A percentile compares a stretch with the other conserved stretches of the same genome.
phyloP scores from a whole-genome alignment of 1,140 invertebrate species.

The Marisa cornuarietis region DNA sequence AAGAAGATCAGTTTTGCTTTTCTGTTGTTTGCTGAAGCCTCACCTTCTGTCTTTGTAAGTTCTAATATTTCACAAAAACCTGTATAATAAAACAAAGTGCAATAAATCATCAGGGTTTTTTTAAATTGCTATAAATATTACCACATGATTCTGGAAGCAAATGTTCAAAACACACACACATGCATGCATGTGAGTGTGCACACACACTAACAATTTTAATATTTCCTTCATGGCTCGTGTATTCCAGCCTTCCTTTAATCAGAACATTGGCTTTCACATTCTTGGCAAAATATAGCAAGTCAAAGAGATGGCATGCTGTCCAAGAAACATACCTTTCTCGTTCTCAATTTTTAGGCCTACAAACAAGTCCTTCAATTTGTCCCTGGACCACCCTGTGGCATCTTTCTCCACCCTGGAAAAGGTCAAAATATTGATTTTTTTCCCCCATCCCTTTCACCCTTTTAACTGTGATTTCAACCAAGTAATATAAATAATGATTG shows the following conservation, averaged over 20 bases:
- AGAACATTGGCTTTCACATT: background rate
- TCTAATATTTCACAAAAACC: slow-evolving; percentile 80
- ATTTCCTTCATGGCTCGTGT: background rate
- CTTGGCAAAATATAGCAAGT: background rate
- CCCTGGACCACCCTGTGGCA: slow-evolving; percentile 95
- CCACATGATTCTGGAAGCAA: too few relatives aligned
- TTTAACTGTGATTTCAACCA: background rate
- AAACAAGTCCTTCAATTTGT: slow-evolving; percentile 88
- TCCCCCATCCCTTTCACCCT: background rate
- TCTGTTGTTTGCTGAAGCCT: slow-evolving; percentile 96
- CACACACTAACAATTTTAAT: background rate
- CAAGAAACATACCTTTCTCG: slow-evolving; percentile 53
- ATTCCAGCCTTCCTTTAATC: background rate
- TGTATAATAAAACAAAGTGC: slow-evolving; percentile 41
- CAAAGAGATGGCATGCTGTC: background rate
- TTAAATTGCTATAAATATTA: too few relatives aligned
- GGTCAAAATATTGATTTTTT: slow-evolving; percentile 34
- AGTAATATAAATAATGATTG: background rate
- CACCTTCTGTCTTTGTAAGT: slow-evolving; percentile 88
- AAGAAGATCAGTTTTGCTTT: slow-evolving; percentile 99
- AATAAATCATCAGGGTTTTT: too few relatives aligned
- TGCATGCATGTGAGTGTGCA: too few relatives aligned
- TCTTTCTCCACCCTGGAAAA: slow-evolving; percentile 93
- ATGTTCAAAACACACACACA: too few relatives aligned
- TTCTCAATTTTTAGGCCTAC: slow-evolving; percentile 70